phyloP scores from a whole-genome alignment of 2,113 vertebrate genomes.

The Cryptotis parvus region DNA sequence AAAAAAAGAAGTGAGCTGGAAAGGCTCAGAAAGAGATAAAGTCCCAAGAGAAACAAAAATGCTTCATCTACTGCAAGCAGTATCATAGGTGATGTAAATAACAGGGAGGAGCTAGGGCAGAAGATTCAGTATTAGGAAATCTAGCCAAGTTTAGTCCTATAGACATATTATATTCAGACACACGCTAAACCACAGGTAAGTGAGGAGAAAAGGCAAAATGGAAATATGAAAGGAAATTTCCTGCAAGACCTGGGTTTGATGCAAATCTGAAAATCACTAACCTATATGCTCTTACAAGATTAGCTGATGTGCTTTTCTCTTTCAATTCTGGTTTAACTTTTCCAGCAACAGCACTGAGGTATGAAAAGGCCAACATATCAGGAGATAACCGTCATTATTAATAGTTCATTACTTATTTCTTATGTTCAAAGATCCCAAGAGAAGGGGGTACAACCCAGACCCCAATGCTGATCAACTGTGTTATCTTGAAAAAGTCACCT shows the following conservation, averaged over 20 bases:
- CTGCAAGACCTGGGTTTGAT: not conserved
- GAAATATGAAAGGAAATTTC: not conserved
- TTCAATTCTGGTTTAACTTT: not conserved
- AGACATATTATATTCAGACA: not conserved
- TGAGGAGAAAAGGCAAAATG: not conserved
- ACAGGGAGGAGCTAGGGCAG: not conserved
- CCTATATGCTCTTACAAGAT: not conserved
- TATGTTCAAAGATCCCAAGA: not conserved
- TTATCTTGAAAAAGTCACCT: too few relatives aligned
- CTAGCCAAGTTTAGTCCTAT: not conserved
- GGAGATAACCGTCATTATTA: not conserved
- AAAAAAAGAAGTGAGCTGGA: not conserved
- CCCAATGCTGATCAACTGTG: too few relatives aligned
- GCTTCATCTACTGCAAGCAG: not conserved
- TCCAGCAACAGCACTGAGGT: constrained; percentile 2
- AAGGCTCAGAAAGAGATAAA: not conserved
- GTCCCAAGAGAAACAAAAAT: not conserved
- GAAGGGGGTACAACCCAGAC: too few relatives aligned
- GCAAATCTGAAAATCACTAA: not conserved
- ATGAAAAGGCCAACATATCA: not conserved
- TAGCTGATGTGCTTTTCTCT: not conserved
- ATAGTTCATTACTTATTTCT: not conserved
- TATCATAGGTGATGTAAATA: not conserved
- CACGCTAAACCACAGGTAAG: not conserved
- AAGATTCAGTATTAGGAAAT: not conserved